A percentile compares a stretch with the other conserved stretches of the same genome.
Conservation (phyloP, 2,797 vertebrate genomes). For the Pipistrellus pygmaeus region DNA sequence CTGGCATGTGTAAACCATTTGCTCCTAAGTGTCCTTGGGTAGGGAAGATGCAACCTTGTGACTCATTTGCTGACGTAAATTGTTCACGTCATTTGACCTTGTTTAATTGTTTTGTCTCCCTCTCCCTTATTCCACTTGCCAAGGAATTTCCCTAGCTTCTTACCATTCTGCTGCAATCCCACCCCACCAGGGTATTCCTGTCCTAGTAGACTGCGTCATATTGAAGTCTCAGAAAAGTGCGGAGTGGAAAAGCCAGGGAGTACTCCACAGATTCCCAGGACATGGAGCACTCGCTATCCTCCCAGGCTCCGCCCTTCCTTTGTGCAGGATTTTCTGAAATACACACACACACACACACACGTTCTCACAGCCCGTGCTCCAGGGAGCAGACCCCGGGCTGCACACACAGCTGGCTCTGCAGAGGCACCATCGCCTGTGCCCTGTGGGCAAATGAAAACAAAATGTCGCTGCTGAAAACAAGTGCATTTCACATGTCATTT, state of each 20-base stretch:
- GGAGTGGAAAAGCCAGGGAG: neutral
- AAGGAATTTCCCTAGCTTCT: neutral
- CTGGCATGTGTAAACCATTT: neutral
- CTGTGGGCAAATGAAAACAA: slow-evolving; percentile 58
- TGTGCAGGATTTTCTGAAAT: neutral
- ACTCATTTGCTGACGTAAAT: neutral
- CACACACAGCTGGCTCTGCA: neutral
- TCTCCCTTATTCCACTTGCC: neutral
- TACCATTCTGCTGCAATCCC: neutral
- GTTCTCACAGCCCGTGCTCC: neutral
- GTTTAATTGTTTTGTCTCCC: neutral
- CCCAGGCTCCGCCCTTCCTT: neutral
- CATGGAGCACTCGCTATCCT: neutral
- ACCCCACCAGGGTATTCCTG: fast-evolving
- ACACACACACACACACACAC: neutral
- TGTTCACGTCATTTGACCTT: neutral
- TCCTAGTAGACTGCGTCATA: fast-evolving
- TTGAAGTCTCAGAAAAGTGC: neutral
- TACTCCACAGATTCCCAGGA: neutral
- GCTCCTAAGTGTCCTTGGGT: neutral
- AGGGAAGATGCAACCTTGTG: neutral
- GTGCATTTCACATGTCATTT: slow-evolving; percentile 69
- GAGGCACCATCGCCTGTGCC: neutral
- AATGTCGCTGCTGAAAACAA: slow-evolving; percentile 21
- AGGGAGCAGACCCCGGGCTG: neutral